phyloP scores from a whole-genome alignment of 2,797 vertebrate genomes.

The Myiotriccus ornatus region DNA sequence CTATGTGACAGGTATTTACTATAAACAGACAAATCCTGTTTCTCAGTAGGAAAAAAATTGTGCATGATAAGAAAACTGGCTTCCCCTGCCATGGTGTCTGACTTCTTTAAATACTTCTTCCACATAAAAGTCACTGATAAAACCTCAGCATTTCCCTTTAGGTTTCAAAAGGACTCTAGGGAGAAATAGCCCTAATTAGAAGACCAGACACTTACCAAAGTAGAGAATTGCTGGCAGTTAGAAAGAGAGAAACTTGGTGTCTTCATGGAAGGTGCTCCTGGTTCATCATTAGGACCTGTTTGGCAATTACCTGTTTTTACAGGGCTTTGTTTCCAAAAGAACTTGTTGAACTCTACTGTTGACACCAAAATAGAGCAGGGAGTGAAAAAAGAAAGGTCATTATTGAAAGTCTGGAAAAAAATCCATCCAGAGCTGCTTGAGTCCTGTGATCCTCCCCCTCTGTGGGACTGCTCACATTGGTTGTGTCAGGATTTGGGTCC shows the following conservation, averaged over 20 bases:
- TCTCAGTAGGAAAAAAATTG: not conserved
- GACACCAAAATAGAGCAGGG: not conserved
- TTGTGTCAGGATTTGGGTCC: not conserved
- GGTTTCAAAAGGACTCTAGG: not conserved
- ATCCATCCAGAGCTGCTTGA: not conserved
- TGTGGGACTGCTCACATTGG: not conserved
- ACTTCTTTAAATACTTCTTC: not conserved
- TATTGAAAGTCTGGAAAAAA: not conserved
- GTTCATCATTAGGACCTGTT: not conserved
- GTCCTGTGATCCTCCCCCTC: not conserved
- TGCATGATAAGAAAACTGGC: constrained; percentile 10
- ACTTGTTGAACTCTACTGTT: not conserved
- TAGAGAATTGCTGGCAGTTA: not conserved
- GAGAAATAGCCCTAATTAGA: not conserved
- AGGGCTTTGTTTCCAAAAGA: not conserved
- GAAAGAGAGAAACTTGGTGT: not conserved
- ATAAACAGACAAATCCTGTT: constrained; percentile 31
- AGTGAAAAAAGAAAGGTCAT: not conserved
- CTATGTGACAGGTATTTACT: constrained; percentile 57
- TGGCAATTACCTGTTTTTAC: not conserved
- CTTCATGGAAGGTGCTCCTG: not conserved
- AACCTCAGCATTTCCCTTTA: not conserved
- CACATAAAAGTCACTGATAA: not conserved
- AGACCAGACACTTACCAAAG: not conserved
- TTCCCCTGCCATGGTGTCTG: not conserved